Percentiles rank a stretch among this genome's conserved stretches.
Evolutionary conservation across 2,888 invertebrate species (phyloP).

Genomic region (Clunio marinus): DNA sequence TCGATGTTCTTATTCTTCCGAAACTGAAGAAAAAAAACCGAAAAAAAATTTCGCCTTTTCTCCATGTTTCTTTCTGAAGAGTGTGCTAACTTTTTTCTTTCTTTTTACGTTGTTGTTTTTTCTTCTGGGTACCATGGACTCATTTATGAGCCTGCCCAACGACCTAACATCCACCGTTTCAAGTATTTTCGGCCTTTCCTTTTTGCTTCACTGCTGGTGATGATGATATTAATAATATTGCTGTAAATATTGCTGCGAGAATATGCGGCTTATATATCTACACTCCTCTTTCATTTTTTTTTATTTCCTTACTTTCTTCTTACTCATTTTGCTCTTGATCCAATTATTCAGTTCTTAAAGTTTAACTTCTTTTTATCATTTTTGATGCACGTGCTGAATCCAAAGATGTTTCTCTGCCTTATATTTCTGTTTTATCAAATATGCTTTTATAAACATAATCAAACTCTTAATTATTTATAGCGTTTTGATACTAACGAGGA

Average conservation of each 20-base stretch:
- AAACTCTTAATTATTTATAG: slow-evolving; percentile 7
- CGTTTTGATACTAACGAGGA: slow-evolving; percentile 40
- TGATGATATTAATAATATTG: slow-evolving; percentile 16
- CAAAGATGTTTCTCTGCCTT: not conserved
- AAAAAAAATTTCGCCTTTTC: slow-evolving; percentile 34
- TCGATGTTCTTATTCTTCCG: slow-evolving; percentile 34
- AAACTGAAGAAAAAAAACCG: slow-evolving; percentile 26
- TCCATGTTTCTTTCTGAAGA: slow-evolving; percentile 27
- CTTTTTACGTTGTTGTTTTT: slow-evolving; percentile 8
- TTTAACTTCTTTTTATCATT: not conserved
- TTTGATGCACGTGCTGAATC: slow-evolving; percentile 2
- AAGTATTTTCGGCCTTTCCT: slow-evolving; percentile 20
- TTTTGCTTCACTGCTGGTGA: slow-evolving; percentile 15
- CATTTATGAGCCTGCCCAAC: slow-evolving; percentile 8
- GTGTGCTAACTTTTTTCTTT: not conserved
- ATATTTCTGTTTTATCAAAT: not conserved
- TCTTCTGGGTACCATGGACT: not conserved
- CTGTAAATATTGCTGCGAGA: not conserved
- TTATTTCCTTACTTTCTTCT: not conserved
- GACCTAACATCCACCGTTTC: slow-evolving; percentile 17
- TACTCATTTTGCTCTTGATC: not conserved
- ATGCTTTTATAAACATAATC: not conserved
- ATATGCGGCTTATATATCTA: no score
- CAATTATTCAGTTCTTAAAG: not conserved
- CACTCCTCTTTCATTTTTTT: no score